Evolutionary conservation across 2,888 invertebrate genomes (phyloP).

Genomic region (Plutella xylostella): DNA sequence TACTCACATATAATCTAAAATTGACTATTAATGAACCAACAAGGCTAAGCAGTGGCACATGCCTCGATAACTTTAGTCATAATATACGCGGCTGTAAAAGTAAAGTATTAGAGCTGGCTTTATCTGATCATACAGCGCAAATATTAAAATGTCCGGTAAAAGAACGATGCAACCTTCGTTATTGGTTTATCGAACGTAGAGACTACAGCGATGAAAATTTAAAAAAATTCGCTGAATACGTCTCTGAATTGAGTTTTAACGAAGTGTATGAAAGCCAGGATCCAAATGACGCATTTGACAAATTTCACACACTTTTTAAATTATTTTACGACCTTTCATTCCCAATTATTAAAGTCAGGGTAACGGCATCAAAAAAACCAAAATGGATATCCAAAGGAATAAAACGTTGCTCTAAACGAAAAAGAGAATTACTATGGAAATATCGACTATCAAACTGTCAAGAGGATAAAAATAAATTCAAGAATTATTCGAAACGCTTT

Average conservation of each 20-base stretch:
- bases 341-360: constrained; percentile 2
- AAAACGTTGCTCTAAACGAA: constrained; percentile 8
- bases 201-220: not conserved
- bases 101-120: not conserved
- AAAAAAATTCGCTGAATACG: too few relatives aligned
- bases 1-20: not conserved
- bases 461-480: constrained; percentile 3
- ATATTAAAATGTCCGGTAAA: not conserved
- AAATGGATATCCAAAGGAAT: constrained; percentile 12
- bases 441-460: not conserved
- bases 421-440: constrained; percentile 8
- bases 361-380: constrained; percentile 1
- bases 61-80: not conserved
- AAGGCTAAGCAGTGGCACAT: not conserved
- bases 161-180: not conserved
- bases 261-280: not conserved
- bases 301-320: constrained; percentile 6
- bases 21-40: not conserved
- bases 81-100: not conserved
- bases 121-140: not conserved
- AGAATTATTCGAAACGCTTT: constrained; percentile 1
- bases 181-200: not conserved
- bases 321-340: constrained; percentile 9
- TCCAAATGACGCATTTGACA: constrained; percentile 5
- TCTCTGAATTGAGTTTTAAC: too few relatives aligned